These are phyloP conservation scores for Ctena decussata DNA, from an alignment of 2,888 invertebrate genomes.

Conservation along the genomic window DNA sequence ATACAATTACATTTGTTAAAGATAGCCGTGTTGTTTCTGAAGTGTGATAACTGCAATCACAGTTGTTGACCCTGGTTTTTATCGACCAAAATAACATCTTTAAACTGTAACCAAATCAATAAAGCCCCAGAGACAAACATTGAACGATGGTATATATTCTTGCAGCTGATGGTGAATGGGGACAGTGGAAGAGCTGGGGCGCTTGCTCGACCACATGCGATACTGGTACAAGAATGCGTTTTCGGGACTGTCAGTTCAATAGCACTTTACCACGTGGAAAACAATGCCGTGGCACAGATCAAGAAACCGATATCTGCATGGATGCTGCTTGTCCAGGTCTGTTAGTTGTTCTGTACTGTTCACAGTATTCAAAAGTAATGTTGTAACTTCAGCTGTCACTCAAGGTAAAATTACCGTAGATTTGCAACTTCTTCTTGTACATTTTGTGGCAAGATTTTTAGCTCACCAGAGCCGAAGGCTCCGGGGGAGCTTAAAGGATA, in stretches of 20 bases:
- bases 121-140: too few relatives aligned
- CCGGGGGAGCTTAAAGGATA: too few relatives aligned
- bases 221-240: constrained; percentile 24
- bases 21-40: too few relatives aligned
- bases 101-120: too few relatives aligned
- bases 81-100: too few relatives aligned
- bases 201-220: constrained; percentile 38
- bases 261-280: constrained; percentile 12
- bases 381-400: too few relatives aligned
- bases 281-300: constrained; percentile 16
- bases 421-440: background rate
- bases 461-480: background rate
- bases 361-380: too few relatives aligned
- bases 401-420: too few relatives aligned
- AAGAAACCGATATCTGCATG: constrained; percentile 25
- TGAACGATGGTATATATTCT: background rate
- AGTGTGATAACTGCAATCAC: too few relatives aligned
- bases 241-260: constrained; percentile 18
- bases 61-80: too few relatives aligned
- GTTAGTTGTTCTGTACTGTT: too few relatives aligned
- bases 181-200: constrained; percentile 39
- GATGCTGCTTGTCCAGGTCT: constrained; percentile 34
- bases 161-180: constrained; percentile 44
- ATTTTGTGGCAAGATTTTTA: background rate
- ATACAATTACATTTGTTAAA: too few relatives aligned